Base-by-base conservation (phyloP, 2,888 invertebrate species). In the Lutraria lutraria region DNA sequence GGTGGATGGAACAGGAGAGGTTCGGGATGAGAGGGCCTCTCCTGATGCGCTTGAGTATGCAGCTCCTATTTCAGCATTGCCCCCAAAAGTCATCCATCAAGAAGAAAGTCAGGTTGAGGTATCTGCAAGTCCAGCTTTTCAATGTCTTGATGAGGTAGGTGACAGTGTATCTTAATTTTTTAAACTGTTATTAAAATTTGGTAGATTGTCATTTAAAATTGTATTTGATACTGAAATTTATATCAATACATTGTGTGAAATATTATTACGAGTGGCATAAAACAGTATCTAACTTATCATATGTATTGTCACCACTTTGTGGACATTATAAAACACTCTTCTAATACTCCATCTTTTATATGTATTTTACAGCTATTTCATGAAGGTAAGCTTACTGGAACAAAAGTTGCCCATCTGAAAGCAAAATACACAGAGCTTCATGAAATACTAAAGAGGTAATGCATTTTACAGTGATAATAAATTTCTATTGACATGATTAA, bases 341-440 rank as follows among this genome's bases (percentile, higher is more conserved):
- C 1, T 60, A 21, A 60, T 21, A 21, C 15, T 21, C 12, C 8
- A n/a, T n/a, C 25, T 25, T 25, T 68, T 4, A 25, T 25, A n/a
- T 25, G 25, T 68, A 68, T 68, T 68, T 93, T 94, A 34, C 91
- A 96, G 96, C 90, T 96, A 19, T 96, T 96, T 88, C 95, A 96
- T 91, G 94, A 95, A 84, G 96, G 96, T 19, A 96, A 95, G 88
- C 90, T 97, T 34, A 96, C 96, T 53, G 96, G 96, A 63, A 96
- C 96, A 29, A 96, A 96, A 92, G 96, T 96, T 76, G 95, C 96
- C 3, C 94, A 95, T 87, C 93, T 97, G 52, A 97, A 96, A 92
- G 94, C 96, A n/a, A 96, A 96, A 88, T 97, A 97, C 90, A 96
- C 96, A 87, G 95, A 96, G 54, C 94, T 97, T 0, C 96, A 96